phyloP scores from a whole-genome alignment of 2,888 invertebrate genomes.

The Trypoxylon attenuatum region DNA sequence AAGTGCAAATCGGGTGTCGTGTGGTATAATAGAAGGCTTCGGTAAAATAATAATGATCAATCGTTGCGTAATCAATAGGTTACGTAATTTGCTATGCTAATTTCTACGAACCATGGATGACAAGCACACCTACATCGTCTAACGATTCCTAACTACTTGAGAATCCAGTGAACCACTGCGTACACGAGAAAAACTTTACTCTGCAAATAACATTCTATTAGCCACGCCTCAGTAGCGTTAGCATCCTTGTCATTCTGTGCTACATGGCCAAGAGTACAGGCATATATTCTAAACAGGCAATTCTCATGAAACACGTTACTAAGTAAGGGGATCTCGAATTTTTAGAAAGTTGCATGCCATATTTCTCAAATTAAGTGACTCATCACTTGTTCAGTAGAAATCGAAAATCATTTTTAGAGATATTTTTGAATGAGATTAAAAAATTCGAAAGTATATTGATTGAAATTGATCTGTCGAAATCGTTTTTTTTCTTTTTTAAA shows the following conservation, averaged over 20 bases:
- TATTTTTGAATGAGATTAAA: too few species aligned
- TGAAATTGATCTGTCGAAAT: too few species aligned
- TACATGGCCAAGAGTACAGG: too few species aligned
- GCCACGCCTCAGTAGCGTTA: conserved; percentile 34
- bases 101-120: conserved; percentile 49
- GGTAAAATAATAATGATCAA: conserved; percentile 47
- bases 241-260: conserved; percentile 11
- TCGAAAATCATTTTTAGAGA: too few species aligned
- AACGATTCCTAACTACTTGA: conserved; percentile 53
- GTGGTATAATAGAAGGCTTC: conserved; percentile 21
- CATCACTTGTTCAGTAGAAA: too few species aligned
- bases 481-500: too few species aligned
- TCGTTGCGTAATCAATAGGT: conserved; percentile 50
- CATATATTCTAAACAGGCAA: too few species aligned
- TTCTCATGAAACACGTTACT: too few species aligned
- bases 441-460: too few species aligned
- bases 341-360: too few species aligned
- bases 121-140: conserved; percentile 40
- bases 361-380: too few species aligned
- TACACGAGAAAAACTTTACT: conserved; percentile 29
- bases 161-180: conserved; percentile 23
- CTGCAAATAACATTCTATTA: conserved; percentile 39
- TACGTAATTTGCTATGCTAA: conserved; percentile 50
- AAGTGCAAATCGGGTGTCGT: conserved; percentile 28
- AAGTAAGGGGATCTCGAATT: too few species aligned